These are phyloP conservation scores for Salvelinus alpinus DNA, from an alignment of 2,113 vertebrate genomes.

Conservation along the genomic window DNA sequence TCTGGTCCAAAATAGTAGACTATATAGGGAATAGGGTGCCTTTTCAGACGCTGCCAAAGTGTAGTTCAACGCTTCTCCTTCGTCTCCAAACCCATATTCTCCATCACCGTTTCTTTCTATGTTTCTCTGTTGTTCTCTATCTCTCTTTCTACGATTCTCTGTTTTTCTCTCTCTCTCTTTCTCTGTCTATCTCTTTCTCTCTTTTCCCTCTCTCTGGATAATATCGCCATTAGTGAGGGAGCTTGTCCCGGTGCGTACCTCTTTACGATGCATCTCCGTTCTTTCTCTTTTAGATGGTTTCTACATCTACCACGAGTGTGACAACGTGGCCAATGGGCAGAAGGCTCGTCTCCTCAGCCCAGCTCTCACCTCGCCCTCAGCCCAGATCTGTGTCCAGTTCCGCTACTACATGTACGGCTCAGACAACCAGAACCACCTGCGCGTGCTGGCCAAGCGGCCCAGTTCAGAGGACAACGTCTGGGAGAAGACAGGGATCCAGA, in stretches of 20 bases:
- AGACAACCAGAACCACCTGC: conserved; percentile 40
- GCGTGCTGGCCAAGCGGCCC: conserved; percentile 56
- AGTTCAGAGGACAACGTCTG: conserved; percentile 59
- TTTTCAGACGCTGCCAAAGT: conserved; percentile 20
- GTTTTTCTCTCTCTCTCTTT: too few relatives aligned
- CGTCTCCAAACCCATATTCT: not conserved
- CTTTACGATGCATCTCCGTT: conserved; percentile 15
- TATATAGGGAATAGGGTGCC: too few relatives aligned
- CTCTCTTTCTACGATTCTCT: not conserved
- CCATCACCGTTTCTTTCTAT: not conserved
- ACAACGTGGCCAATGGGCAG: conserved; percentile 61
- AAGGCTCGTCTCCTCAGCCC: conserved; percentile 71
- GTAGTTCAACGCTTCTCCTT: not conserved
- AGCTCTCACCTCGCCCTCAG: conserved; percentile 41
- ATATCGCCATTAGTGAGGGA: conserved; percentile 74
- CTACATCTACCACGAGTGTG: conserved; percentile 77
- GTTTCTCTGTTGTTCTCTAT: not conserved
- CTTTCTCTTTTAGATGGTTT: conserved; percentile 58
- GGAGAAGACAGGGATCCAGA: conserved; percentile 69
- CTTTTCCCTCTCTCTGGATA: conserved; percentile 61
- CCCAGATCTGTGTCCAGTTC: conserved; percentile 75
- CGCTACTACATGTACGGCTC: conserved; percentile 77
- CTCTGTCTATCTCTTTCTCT: not conserved
- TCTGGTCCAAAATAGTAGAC: too few relatives aligned
- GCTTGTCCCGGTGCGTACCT: conserved; percentile 65